phyloP scores from a whole-genome alignment of 1,140 invertebrate genomes.

The Drosophila grimshawi region DNA sequence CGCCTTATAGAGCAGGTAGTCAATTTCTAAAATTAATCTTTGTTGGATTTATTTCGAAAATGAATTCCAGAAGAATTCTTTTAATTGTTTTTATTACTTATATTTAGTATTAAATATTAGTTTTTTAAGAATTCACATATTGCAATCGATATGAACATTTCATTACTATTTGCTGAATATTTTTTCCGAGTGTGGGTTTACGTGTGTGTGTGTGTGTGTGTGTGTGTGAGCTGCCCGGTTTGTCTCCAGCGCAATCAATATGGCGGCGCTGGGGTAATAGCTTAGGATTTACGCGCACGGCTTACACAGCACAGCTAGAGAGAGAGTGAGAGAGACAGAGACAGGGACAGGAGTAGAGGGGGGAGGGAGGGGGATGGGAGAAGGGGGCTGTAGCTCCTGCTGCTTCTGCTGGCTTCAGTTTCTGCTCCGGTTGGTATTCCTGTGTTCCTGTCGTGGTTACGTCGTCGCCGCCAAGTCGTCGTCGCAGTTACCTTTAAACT shows the following conservation, averaged over 20 bases:
- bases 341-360: neutral
- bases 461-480: slow-evolving; percentile 56
- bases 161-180: no score
- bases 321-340: neutral
- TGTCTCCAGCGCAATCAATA: slow-evolving; percentile 81
- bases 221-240: slow-evolving; percentile 42
- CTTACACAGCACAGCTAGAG: slow-evolving; percentile 11
- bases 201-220: slow-evolving; percentile 30
- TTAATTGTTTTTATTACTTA: no score
- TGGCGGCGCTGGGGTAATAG: slow-evolving; percentile 78
- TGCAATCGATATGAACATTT: no score
- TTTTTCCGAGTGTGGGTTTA: slow-evolving; percentile 9
- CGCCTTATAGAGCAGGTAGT: no score
- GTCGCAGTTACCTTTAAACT: slow-evolving; percentile 79
- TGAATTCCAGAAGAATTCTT: no score
- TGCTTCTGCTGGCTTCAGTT: slow-evolving; percentile 3
- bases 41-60: no score
- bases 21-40: no score
- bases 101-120: no score
- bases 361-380: neutral
- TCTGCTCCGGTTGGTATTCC: slow-evolving; percentile 1
- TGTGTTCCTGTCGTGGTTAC: slow-evolving; percentile 45
- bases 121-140: no score
- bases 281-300: slow-evolving; percentile 78
- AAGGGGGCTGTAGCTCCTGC: slow-evolving; percentile 2